These are phyloP conservation scores for Sitta europaea DNA, from an alignment of 2,113 vertebrate genomes.

Conservation along the genomic window DNA sequence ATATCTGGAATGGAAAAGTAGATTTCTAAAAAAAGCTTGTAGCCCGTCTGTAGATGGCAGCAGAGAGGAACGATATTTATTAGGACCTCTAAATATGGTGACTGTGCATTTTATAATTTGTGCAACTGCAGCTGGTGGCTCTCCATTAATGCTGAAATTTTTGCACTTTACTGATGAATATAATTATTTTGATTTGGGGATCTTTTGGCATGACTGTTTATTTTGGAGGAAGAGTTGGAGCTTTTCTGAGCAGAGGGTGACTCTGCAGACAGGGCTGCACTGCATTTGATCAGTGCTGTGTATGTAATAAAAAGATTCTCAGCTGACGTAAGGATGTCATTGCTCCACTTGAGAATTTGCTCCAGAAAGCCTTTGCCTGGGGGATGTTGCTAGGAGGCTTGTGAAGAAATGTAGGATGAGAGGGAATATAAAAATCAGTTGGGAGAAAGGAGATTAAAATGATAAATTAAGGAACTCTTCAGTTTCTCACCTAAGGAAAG, in stretches of 20 bases:
- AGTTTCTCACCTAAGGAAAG: neutral
- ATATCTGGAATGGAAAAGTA: neutral
- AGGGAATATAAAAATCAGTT: neutral
- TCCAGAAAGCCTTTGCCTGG: neutral
- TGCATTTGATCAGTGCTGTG: neutral
- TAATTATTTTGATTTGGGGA: neutral
- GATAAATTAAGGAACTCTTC: neutral
- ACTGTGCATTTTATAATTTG: neutral
- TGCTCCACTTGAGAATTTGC: neutral
- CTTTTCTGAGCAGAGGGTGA: neutral
- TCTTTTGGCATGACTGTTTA: neutral
- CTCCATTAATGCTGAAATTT: neutral
- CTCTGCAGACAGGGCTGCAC: neutral
- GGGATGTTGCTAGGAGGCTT: neutral
- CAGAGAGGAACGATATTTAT: neutral
- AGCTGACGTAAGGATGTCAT: neutral
- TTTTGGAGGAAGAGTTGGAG: neutral
- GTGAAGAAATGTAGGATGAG: neutral
- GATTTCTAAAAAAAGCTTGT: neutral
- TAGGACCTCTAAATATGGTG: neutral
- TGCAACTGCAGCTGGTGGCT: neutral
- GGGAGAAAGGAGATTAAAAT: neutral
- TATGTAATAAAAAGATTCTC: neutral
- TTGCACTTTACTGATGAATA: neutral
- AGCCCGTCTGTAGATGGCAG: constrained; percentile 33